These are phyloP conservation scores for Achatina immaculata DNA, from an alignment of 1,140 invertebrate species.

Conservation along the genomic window DNA sequence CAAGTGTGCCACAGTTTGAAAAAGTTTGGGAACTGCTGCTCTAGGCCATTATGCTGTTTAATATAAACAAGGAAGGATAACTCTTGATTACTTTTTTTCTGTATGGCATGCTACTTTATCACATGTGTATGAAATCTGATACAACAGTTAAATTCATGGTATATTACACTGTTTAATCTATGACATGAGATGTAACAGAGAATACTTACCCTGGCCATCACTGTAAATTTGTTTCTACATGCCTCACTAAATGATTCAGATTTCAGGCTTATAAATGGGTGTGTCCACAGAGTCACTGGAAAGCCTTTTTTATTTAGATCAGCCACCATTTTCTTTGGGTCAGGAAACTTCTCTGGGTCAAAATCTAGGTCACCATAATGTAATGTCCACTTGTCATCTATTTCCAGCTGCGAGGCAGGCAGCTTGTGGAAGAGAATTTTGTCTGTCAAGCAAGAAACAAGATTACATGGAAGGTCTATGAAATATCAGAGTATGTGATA, in stretches of 20 bases:
- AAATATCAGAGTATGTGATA: neutral
- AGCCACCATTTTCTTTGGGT: constrained; percentile 76
- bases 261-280: constrained; percentile 89
- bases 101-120: too few relatives aligned
- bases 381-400: constrained; percentile 92
- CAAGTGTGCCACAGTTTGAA: too few relatives aligned
- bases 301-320: constrained; percentile 79
- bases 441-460: constrained; percentile 78
- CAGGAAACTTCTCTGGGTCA: constrained; percentile 81
- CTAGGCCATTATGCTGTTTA: too few relatives aligned
- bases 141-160: too few relatives aligned
- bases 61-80: too few relatives aligned
- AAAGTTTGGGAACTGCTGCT: too few relatives aligned
- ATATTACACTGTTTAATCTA: too few relatives aligned
- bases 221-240: constrained; percentile 32
- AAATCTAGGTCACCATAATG: constrained; percentile 88
- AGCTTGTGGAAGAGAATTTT: constrained; percentile 88
- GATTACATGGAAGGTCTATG: neutral
- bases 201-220: constrained; percentile 57
- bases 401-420: constrained; percentile 85
- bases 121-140: too few relatives aligned
- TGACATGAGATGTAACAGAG: too few relatives aligned
- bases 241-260: constrained; percentile 76
- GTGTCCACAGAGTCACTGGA: constrained; percentile 88
- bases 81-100: too few relatives aligned